Conservation (phyloP, 37 sponge, comb jelly and placozoan species). For the Aplysina aerophoba region DNA sequence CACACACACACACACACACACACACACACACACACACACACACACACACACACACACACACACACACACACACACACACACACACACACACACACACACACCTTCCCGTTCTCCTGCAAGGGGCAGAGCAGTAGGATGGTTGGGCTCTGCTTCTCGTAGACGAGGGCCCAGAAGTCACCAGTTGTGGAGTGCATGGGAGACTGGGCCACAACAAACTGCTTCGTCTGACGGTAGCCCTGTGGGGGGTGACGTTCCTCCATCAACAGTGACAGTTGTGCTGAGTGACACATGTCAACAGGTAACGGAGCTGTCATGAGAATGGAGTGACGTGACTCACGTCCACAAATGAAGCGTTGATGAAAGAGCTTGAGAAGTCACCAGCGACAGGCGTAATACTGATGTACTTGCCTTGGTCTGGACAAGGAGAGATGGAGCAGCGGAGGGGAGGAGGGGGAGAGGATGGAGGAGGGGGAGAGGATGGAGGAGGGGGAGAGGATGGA, state of each 20-base stretch:
- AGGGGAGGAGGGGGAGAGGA: no score
- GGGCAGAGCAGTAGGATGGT: background rate
- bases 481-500: background rate
- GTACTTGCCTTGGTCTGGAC: background rate
- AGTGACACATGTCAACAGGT: no score
- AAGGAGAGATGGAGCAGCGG: no score
- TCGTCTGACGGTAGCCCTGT: background rate
- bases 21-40: no score
- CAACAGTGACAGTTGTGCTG: no score
- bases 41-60: no score
- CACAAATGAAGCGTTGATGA: slow-evolving; percentile 4
- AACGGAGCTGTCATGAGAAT: background rate
- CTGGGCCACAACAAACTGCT: background rate
- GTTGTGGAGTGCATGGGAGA: slow-evolving; percentile 6
- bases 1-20: no score
- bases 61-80: no score
- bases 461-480: no score
- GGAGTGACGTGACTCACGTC: background rate
- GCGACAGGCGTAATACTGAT: background rate
- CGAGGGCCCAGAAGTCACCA: slow-evolving; percentile 1
- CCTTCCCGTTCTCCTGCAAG: background rate
- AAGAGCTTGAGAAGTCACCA: background rate
- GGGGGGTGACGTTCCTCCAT: background rate
- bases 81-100: no score
- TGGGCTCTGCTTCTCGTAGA: background rate